Base-by-base conservation (phyloP, 2,888 invertebrate genomes). In the Agrochola lota region DNA sequence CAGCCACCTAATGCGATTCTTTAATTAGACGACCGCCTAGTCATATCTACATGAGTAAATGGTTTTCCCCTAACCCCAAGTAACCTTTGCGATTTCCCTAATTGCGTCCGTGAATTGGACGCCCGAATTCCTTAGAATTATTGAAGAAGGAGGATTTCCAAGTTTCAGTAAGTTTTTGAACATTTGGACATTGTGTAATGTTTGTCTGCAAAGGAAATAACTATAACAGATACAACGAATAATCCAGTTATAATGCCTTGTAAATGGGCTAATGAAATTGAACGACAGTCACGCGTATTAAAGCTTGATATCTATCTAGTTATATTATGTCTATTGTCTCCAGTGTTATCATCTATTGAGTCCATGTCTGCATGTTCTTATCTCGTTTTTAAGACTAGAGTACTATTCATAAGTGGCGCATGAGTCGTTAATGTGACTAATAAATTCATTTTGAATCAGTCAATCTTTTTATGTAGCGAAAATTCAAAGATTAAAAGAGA, bases 31-130 rank as follows among this genome's bases (percentile, higher is more conserved):
- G 15, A 64, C 15, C 49, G 30, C 46, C 40, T 70, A 66, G 43
- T 59, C 20, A 46, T n/a, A 26, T 52, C 15, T 55, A 15, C 11
- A 46, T 46, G 46, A 68, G 57, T 63, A 43, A 59, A 15, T 35
- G 69, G 63, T 55, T 85, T 85, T 85, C n/a, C 67, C 62, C 59
- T 52, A 52, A 74, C 85, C 52, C 3, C 49, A 52, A 55, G 46
- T 63, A 7, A 26, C 52, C 55, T 23, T 52, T 30, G 66, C 46
- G 60, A 46, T 82, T 49, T 64, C 30, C 30, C 15, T 66, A 62
- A 57, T 62, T 83, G 35, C 20, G 8, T 55, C 0, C 17, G 23
- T 26, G 23, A 8, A 43, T 40, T 30, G 7, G 30, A 49, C 57
- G 17, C 35, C 8, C 35, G 15, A 15, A n/a, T 43, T 49, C 17